Conservation (phyloP, 2,888 invertebrate species). For the Mactromeris polynyma region DNA sequence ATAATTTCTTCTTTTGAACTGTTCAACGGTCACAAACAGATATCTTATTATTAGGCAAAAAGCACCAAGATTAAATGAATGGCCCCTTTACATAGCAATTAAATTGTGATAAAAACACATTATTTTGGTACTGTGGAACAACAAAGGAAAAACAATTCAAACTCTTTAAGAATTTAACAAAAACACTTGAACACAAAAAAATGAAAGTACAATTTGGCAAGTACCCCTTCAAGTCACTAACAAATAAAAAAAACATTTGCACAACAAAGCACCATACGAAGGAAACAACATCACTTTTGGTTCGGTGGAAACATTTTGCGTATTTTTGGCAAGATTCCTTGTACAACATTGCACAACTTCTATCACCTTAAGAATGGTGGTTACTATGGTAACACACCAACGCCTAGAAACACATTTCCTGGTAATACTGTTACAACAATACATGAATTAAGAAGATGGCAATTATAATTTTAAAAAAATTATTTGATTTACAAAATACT, state of each 20-base stretch:
- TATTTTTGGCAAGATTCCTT: background rate
- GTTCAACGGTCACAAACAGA: too few species aligned
- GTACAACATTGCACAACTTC: background rate
- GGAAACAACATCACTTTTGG: background rate
- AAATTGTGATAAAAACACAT: too few species aligned
- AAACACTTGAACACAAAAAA: too few species aligned
- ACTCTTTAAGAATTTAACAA: too few species aligned
- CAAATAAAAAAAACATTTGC: background rate
- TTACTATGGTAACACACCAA: background rate
- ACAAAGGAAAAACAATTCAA: too few species aligned
- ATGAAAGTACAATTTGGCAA: too few species aligned
- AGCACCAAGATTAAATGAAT: too few species aligned
- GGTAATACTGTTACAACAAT: background rate
- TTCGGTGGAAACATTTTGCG: background rate
- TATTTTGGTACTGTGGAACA: too few species aligned
- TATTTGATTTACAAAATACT: too few species aligned
- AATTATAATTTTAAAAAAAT: background rate
- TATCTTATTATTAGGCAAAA: too few species aligned
- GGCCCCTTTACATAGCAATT: too few species aligned
- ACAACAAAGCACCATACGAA: constrained; percentile 1
- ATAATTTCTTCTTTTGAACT: too few species aligned
- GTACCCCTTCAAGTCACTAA: background rate
- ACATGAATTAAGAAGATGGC: background rate
- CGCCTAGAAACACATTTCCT: background rate
- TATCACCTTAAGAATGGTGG: background rate